Evolutionary conservation across 1,140 invertebrate species (phyloP).

Genomic region (Gonioctena quinquepunctata): DNA sequence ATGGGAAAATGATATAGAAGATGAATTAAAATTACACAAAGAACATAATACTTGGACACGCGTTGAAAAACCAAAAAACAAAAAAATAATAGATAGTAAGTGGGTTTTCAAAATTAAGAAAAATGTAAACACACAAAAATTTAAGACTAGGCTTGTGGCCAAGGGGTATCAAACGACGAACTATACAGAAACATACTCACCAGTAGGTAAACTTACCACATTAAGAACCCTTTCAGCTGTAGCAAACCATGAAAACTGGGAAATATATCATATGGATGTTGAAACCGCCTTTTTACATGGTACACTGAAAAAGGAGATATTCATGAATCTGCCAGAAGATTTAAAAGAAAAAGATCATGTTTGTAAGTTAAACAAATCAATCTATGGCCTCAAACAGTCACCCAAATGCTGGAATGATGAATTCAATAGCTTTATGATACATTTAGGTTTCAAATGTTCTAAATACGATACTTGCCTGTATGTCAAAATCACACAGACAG

Average conservation of each 20-base stretch:
- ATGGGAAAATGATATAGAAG: slow-evolving; percentile 38
- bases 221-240: slow-evolving; percentile 20
- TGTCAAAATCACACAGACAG: slow-evolving; percentile 7
- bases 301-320: neutral
- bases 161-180: slow-evolving; percentile 38
- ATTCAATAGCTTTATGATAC: neutral
- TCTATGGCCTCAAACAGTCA: slow-evolving; percentile 53
- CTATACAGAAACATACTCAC: slow-evolving; percentile 20
- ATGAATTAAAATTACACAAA: slow-evolving; percentile 34
- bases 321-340: slow-evolving; percentile 18
- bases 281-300: slow-evolving; percentile 54
- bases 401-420: slow-evolving; percentile 41
- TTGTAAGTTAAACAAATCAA: slow-evolving; percentile 30
- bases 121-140: slow-evolving; percentile 21
- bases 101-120: slow-evolving; percentile 46
- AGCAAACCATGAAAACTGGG: slow-evolving; percentile 7
- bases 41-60: slow-evolving; percentile 41
- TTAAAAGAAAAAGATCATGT: slow-evolving; percentile 18
- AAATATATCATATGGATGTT: slow-evolving; percentile 50
- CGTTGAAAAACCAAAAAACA: slow-evolving; percentile 36
- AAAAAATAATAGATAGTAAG: slow-evolving; percentile 36
- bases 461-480: slow-evolving; percentile 49
- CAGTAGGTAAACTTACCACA: slow-evolving; percentile 34
- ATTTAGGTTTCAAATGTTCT: slow-evolving; percentile 26
- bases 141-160: slow-evolving; percentile 55